These are phyloP conservation scores for Asobara japonica DNA, from an alignment of 1,140 invertebrate genomes.

Conservation along the genomic window DNA sequence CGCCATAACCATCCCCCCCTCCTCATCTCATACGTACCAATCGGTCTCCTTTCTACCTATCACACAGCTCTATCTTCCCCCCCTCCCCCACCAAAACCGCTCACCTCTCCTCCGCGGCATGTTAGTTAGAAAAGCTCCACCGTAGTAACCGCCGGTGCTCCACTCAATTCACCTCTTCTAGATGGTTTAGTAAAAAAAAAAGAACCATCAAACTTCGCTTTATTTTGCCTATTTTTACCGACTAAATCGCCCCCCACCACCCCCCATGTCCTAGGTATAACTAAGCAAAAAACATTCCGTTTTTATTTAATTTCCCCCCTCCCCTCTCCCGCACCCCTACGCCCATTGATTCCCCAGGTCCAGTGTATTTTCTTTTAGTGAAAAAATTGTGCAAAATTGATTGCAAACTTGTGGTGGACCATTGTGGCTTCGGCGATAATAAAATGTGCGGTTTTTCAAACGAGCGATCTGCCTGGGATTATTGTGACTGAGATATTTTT, in stretches of 20 bases:
- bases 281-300: no score
- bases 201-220: not conserved
- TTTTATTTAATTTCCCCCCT: conserved; percentile 48
- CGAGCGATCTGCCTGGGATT: no score
- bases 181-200: conserved; percentile 31
- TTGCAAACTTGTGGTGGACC: no score
- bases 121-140: conserved; percentile 56
- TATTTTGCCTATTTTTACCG: not conserved
- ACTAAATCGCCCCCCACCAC: conserved; percentile 43
- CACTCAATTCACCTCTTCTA: conserved; percentile 33
- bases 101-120: conserved; percentile 45
- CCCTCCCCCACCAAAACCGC: conserved; percentile 23
- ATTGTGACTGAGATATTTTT: no score
- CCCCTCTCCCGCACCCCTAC: conserved; percentile 36
- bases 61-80: conserved; percentile 50
- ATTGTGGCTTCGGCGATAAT: no score
- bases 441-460: no score
- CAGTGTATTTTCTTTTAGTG: not conserved
- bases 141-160: conserved; percentile 52
- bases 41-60: conserved; percentile 45
- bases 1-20: conserved; percentile 60
- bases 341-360: conserved; percentile 21
- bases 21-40: conserved; percentile 44
- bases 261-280: no score
- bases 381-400: no score